Evolutionary conservation across 1,140 invertebrate species (phyloP), one percentile per base, ranked within the genome.

Genomic region (Drosophila tropicalis): DNA sequence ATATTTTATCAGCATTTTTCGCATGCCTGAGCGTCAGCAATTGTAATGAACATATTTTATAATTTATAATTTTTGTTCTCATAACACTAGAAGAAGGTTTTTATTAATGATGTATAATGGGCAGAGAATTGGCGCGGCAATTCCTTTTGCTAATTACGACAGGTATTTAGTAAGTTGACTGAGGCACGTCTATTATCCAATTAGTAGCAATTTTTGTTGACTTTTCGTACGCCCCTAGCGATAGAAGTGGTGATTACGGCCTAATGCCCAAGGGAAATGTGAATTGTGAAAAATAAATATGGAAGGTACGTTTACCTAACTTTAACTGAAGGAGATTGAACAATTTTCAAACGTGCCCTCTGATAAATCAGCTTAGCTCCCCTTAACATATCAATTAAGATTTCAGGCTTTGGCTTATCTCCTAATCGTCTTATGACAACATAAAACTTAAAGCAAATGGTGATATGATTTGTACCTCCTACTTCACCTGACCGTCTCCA

Each of bases 1-100:
- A 80, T 89, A 80, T 89, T 87, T 87, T 71, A 89, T 89, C 76
- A 77, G 62, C 72, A 78, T 89, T 73, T 74, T 87, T 80, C 84
- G 76, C 80, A 87, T 89, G 84, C 80, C 84, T 80, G 76, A 63
- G 66, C 73, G 84, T 71, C 67, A 67, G 77, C 80, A 84, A 87
- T 80, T 87, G 83, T 84, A 80, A 84, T 86, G 79, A 87, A 82
- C 69, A 72, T 60, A 63, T 80, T 76, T 84, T 74, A 87, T 89
- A 84, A 87, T 87, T 89, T 73, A 87, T 89, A 67, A 74, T 70
- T 51, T 68, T 60, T 55, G 41, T 39, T 51, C 29, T 39, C 41
- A 57, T 44, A n/a, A 54, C 36, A 32, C 29, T 60, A 15, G 22
- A 6, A 22, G 22, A 6, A 65, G 44, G 10, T 66, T 32, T 34